Conservation (phyloP, 1,140 invertebrate species). For the Pissodes strobi region DNA sequence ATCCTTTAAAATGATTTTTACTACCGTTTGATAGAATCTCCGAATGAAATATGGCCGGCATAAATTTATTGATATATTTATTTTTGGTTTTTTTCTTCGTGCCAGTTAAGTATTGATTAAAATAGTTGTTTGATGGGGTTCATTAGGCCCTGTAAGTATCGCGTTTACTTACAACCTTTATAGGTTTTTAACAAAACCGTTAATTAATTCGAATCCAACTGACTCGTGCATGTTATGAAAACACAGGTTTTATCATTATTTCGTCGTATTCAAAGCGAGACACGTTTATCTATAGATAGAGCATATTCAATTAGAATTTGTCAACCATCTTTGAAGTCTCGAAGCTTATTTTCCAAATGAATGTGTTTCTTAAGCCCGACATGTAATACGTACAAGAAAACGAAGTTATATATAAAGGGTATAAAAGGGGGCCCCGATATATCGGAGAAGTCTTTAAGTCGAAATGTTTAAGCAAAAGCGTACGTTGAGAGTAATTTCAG, state of each 20-base stretch:
- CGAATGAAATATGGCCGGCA: conserved; percentile 13
- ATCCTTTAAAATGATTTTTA: conserved; percentile 29
- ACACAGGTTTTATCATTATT: neutral
- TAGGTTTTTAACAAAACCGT: too few relatives aligned
- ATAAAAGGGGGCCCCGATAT: conserved; percentile 25
- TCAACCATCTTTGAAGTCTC: conserved; percentile 27
- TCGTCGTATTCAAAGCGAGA: neutral
- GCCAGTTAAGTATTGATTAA: too few relatives aligned
- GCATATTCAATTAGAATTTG: conserved; percentile 28
- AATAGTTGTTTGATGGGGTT: too few relatives aligned
- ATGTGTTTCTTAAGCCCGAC: conserved; percentile 29
- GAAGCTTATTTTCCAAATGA: conserved; percentile 30
- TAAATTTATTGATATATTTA: conserved; percentile 18
- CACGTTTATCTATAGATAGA: conserved; percentile 15
- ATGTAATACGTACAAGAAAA: conserved; percentile 19
- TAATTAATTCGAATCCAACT: neutral
- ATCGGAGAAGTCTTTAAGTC: conserved; percentile 28
- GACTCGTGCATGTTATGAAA: neutral
- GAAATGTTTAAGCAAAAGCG: conserved; percentile 5
- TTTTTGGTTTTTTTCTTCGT: conserved; percentile 3
- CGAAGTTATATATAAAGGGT: conserved; percentile 24
- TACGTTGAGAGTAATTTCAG: conserved; percentile 1
- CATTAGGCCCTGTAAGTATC: too few relatives aligned
- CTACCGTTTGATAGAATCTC: conserved; percentile 28
- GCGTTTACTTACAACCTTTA: too few relatives aligned